Percentiles rank a stretch among this genome's conserved stretches.
phyloP scores from a whole-genome alignment of 2,888 invertebrate species.

The Agrotis exclamationis region DNA sequence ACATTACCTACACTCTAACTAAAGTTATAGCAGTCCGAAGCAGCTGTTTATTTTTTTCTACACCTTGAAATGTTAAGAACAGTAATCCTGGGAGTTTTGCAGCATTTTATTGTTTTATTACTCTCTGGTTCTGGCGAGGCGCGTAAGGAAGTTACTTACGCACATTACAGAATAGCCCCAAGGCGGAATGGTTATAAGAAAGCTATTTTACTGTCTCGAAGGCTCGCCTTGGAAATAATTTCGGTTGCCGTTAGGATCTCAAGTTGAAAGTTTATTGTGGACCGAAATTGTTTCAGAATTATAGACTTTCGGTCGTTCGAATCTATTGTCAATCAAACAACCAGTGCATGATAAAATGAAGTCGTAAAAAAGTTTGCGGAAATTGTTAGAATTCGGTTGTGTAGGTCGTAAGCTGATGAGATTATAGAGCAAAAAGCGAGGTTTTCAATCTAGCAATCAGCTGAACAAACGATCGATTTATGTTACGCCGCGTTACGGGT shows the following conservation, averaged over 20 bases:
- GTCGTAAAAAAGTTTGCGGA: slow-evolving; percentile 53
- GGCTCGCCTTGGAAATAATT: slow-evolving; percentile 79
- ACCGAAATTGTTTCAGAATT: slow-evolving; percentile 76
- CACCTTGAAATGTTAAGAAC: slow-evolving; percentile 71
- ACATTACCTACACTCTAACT: slow-evolving; percentile 64
- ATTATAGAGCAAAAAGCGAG: slow-evolving; percentile 80
- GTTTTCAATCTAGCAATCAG: slow-evolving; percentile 86
- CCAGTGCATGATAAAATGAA: slow-evolving; percentile 45
- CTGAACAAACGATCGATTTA: slow-evolving; percentile 86
- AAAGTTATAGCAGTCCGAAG: slow-evolving; percentile 61
- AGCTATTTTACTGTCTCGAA: slow-evolving; percentile 82
- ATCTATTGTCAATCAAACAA: slow-evolving; percentile 72
- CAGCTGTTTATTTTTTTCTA: slow-evolving; percentile 68
- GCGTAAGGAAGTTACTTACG: slow-evolving; percentile 77
- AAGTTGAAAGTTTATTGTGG: slow-evolving; percentile 78
- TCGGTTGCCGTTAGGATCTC: slow-evolving; percentile 77
- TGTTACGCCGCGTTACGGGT: slow-evolving; percentile 82
- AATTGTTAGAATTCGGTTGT: slow-evolving; percentile 61
- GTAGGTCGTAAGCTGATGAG: slow-evolving; percentile 72
- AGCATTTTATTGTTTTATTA: slow-evolving; percentile 84
- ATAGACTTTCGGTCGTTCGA: slow-evolving; percentile 66
- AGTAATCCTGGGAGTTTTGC: slow-evolving; percentile 77
- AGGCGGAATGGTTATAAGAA: slow-evolving; percentile 80
- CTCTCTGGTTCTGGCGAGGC: slow-evolving; percentile 67
- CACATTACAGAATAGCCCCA: slow-evolving; percentile 75